Percentiles rank a stretch among this genome's conserved stretches.
Evolutionary conservation across 1,140 invertebrate species (phyloP).

Genomic region (Temnothorax nylanderi): DNA sequence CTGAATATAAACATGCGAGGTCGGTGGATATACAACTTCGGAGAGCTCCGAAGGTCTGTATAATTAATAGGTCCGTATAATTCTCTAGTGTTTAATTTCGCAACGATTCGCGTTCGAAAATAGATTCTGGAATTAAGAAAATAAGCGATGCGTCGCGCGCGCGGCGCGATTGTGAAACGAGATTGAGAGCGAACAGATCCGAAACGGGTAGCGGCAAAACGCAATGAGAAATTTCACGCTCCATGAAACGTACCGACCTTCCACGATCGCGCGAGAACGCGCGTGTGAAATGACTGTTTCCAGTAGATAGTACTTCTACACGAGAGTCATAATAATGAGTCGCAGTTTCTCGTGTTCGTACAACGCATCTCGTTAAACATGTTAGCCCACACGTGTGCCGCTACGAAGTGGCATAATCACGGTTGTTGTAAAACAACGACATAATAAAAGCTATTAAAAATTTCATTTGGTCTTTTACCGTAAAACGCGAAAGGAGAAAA

Average conservation of each 20-base stretch:
- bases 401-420: neutral
- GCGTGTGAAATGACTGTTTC: constrained; percentile 34
- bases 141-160: neutral
- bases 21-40: neutral
- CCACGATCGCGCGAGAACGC: constrained; percentile 24
- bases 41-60: neutral
- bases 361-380: constrained; percentile 7
- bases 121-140: neutral
- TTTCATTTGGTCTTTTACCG: neutral
- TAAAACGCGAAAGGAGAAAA: neutral
- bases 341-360: neutral
- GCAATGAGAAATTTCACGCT: constrained; percentile 65
- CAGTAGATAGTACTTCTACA: constrained; percentile 54
- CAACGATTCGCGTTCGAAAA: constrained; percentile 4
- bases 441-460: neutral
- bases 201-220: neutral
- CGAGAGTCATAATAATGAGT: constrained; percentile 14
- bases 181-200: constrained; percentile 13
- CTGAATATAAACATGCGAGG: constrained; percentile 25
- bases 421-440: neutral
- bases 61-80: constrained; percentile 27
- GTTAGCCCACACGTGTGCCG: constrained; percentile 9
- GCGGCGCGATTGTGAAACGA: neutral
- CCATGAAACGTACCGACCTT: constrained; percentile 66
- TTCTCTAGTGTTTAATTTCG: neutral